Base-by-base conservation (phyloP, 2,888 invertebrate genomes). In the Eupithecia tripunctaria region DNA sequence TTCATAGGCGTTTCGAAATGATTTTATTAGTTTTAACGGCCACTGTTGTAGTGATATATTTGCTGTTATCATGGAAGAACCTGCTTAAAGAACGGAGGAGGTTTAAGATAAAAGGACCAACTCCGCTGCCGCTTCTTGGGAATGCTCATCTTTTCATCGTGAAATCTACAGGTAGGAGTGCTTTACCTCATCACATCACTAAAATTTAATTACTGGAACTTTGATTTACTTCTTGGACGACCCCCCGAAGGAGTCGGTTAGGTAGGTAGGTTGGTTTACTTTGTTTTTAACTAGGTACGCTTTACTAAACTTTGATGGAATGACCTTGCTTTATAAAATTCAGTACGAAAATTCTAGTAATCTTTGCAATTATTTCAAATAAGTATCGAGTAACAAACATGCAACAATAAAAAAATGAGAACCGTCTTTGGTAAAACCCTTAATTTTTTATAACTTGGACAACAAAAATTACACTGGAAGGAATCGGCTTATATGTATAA, bases 81-180 rank as follows among this genome's bases (percentile, higher is more conserved):
- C 82, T 91, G 18, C 41, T 88, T 18, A 76, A 69, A 25, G 83
- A 86, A 64, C 81, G 77, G 15, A 82, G 76, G 7, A 81, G 71
- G 7, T 82, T 76, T 32, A 88, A 88, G 65, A 56, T 90, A 14
- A 79, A 79, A 2, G 92, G 92, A 10, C 94, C 95, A 0, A 64
- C 75, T 0, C 86, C 89, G 0, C 76, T 91, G 51, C 95, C 95
- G 0, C 15, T 95, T 2, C 64, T 95, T 14, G 95, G 95, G 0
- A 95, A 95, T 86, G 95, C 89, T 0, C 85, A 91, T 73, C 85
- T 93, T 29, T 88, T 95, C 74, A 81, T 91, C n/a, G 91, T 89
- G 71, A 82, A 84, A 68, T 90, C 95, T n/a, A 82, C 91, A 75
- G 86, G 92, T 93, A 29, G 25, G 60, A 43, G 18, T 14, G 41